Percentiles rank a stretch among this genome's conserved stretches.
Evolutionary conservation across 2,888 invertebrate genomes (phyloP).

Genomic region (Tachina fera): DNA sequence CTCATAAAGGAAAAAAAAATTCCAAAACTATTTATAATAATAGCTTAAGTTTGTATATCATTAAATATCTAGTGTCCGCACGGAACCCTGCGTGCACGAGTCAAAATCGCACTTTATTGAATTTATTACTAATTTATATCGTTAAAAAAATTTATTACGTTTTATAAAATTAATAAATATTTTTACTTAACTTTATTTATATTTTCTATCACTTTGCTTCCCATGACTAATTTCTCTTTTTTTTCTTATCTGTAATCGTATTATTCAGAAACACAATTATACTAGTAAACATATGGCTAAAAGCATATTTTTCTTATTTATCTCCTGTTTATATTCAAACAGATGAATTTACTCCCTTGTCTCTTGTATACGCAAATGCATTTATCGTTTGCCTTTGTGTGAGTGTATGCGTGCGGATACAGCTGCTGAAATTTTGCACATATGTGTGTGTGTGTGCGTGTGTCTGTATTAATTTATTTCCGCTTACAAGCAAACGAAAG

Average conservation of each 20-base stretch:
- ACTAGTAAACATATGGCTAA: conserved; percentile 1
- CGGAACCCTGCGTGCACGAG: too few relatives aligned
- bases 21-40: too few relatives aligned
- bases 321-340: conserved; percentile 5
- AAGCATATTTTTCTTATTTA: conserved; percentile 18
- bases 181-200: not conserved
- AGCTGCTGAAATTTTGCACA: conserved; percentile 13
- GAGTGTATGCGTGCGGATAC: not conserved
- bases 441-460: conserved; percentile 9
- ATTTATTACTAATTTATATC: too few relatives aligned
- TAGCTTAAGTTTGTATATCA: too few relatives aligned
- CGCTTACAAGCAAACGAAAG: conserved; percentile 19
- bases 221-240: not conserved
- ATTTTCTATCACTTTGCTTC: not conserved
- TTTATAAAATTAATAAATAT: not conserved
- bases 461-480: conserved; percentile 20
- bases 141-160: too few relatives aligned
- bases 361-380: not conserved
- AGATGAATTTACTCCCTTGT: not conserved
- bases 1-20: too few relatives aligned
- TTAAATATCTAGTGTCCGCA: too few relatives aligned
- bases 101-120: too few relatives aligned
- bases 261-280: not conserved
- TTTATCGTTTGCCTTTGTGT: too few relatives aligned
- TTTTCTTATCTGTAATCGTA: conserved; percentile 14